Base-by-base conservation (phyloP, 2,797 vertebrate species). In the Coreius guichenoti region DNA sequence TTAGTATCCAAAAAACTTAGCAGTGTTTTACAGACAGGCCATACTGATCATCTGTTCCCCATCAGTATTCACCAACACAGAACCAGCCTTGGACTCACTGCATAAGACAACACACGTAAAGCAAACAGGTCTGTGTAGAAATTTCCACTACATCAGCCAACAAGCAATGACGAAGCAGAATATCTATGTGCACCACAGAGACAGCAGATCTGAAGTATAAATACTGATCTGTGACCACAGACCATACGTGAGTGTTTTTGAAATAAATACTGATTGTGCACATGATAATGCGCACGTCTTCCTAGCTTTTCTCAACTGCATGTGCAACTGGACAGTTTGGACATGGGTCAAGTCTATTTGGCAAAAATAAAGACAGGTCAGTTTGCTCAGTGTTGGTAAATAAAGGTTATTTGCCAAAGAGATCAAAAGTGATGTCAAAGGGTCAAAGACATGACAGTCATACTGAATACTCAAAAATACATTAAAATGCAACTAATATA, bases 11-110 rank as follows among this genome's bases (percentile, higher is more conserved):
- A 51, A 49, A 68, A 68, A 45, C n/a, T 5, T 51, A 51, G 9
- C 7, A 1, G 12, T 54, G 45, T 80, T 39, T 74, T n/a, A 54
- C 63, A 58, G 73, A 75, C 21, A 63, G 14, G 16, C 9, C 5
- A 21, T 19, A 26, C 7, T 16, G 75, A 84, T 78, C 63, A 81
- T 19, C 12, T 21, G 36, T 56, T n/a, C 49, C 47, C n/a, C 26
- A 33, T 72, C 19, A 58, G 58, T 70, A 61, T 31, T 61, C 68
- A 82, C 49, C 49, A 21, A 72, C 12, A 72, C 47, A 70, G 63
- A 78, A 84, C 17, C 23, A 76, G 82, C 74, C 67, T 84, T 78
- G 49, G 69, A 73, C 80, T 72, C 49, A 29, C 17, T 13, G n/a
- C 69, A 12, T n/a, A 36, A 68, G 83, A 72, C 45, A 49, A 49